phyloP scores from a whole-genome alignment of 1,140 invertebrate genomes.

The Coptotermes formosanus region DNA sequence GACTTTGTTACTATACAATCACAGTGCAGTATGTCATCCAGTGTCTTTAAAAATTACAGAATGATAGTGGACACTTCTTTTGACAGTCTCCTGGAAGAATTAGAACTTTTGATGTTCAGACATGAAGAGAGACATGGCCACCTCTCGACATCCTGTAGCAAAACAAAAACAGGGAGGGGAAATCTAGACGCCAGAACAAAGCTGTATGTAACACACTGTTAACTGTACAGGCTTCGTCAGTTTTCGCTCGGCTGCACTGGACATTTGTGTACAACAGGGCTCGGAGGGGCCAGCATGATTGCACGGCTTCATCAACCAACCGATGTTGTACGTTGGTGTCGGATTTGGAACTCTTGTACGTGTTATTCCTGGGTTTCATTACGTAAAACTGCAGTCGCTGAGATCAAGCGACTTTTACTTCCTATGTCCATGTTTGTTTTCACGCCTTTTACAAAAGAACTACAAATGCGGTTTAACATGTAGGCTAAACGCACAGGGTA shows the following conservation, averaged over 20 bases:
- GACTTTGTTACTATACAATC: too few species aligned
- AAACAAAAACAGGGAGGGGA: neutral
- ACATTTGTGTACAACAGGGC: neutral
- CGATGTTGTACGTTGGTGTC: neutral
- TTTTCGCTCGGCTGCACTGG: slow-evolving; percentile 1
- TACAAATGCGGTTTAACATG: too few species aligned
- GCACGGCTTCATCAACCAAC: neutral
- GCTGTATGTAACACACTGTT: neutral
- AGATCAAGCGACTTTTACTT: neutral
- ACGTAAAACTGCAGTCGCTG: neutral
- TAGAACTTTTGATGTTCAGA: too few species aligned
- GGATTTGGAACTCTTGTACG: neutral
- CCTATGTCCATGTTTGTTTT: neutral
- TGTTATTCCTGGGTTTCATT: neutral
- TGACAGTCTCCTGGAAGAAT: too few species aligned
- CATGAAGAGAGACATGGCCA: too few species aligned
- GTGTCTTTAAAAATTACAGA: too few species aligned
- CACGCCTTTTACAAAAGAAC: too few species aligned
- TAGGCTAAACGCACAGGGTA: too few species aligned
- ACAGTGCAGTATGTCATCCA: too few species aligned
- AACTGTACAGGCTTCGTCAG: neutral
- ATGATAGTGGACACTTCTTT: too few species aligned
- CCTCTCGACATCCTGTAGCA: too few species aligned
- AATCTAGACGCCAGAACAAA: neutral
- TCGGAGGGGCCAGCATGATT: neutral